Base-by-base conservation (phyloP, 2,113 vertebrate species). In the Petroica traversi region DNA sequence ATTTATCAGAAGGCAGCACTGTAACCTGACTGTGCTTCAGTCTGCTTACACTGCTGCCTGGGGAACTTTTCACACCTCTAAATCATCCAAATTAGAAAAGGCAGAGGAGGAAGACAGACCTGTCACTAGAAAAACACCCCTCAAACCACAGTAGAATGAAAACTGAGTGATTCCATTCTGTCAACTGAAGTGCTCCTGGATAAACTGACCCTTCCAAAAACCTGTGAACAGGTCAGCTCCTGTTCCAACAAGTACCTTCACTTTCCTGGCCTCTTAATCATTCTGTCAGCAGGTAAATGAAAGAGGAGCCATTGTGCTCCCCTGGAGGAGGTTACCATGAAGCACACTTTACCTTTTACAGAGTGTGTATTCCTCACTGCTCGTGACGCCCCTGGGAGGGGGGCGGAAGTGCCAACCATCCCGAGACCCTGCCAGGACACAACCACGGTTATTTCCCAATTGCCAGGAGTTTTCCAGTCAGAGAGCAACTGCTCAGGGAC, bases 351-450 rank as follows among this genome's bases (percentile, higher is more conserved):
- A 99, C 99, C 99, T 99, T 98, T 99, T 99, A 97, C 99, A 99
- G 87, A 99, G 97, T 1, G 99, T 99, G 95, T 99, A 99, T 67
- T 99, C 99, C 96, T 99, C 99, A 67, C 99, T 99, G 98, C 99
- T 99, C 67, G 99, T 99, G 96, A 99, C 99, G 83, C 99, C 99
- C 96, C 99, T 95, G 69, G 99, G 99, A 75, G 99, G 99, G 85
- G 99, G 99, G 24, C 99, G 98, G 97, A 99, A 99, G 97, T 99
- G 99, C 99, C 99, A 99, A 79, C 99, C 99, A 97, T 99, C 99
- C 95, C 98, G 98, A 81, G 97, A 98, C 72, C 98, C 98, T 98
- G 97, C 41, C 41, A 22, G 94, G 93, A 76, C 92, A 92, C 63
- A 97, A 96, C 29, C 14, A 0, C 0, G 3, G 46, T 95, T 73